Evolutionary conservation across 2,113 vertebrate species (phyloP), one percentile per base, ranked within the genome.

Genomic region (Myotis yumanensis): DNA sequence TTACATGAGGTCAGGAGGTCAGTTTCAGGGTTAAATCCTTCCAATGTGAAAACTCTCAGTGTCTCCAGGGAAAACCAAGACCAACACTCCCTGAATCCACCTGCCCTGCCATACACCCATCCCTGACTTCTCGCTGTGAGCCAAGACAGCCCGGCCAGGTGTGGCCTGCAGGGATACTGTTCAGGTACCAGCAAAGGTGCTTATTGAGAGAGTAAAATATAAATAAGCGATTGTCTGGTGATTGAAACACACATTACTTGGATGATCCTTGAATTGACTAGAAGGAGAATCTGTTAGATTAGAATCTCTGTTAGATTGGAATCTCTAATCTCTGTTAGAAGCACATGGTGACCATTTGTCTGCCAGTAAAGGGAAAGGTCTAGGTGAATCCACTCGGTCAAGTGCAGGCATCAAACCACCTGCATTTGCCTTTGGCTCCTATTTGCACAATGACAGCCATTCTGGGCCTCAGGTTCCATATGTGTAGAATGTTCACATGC

Each of bases 321-420:
- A 62, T 62, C 59, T 62, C 25, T 62, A 62, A 62, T 8, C 7
- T 48, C 62, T 37, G 4, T n/a, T 51, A 25, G 15, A 83, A 54
- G 68, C n/a, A 68, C 11, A 23, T 75, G 62, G 62, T 40, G 30
- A 25, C 20, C 30, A 10, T 52, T 43, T 51, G 5, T 30, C 28
- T 6, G 28, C 5, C 1, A 18, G 15, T 4, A 14, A 46, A 43
- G 20, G 10, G 16, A 35, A 80, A 16, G 2, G 28, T n/a, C 28
- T 15, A 0, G 2, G 5, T 18, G n/a, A 23, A 64, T 25, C 0
- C 3, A 22, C 12, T 30, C 11, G 22, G 1, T 51, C 37, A 0
- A 0, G 12, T 12, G 1, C 9, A 7, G 46, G 37, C 2, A 7
- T 37, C 72, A 22, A 1, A 7, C 3, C 30, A 0, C 32, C 57